phyloP scores from a whole-genome alignment of 2,797 vertebrate species.

The Gila robusta region DNA sequence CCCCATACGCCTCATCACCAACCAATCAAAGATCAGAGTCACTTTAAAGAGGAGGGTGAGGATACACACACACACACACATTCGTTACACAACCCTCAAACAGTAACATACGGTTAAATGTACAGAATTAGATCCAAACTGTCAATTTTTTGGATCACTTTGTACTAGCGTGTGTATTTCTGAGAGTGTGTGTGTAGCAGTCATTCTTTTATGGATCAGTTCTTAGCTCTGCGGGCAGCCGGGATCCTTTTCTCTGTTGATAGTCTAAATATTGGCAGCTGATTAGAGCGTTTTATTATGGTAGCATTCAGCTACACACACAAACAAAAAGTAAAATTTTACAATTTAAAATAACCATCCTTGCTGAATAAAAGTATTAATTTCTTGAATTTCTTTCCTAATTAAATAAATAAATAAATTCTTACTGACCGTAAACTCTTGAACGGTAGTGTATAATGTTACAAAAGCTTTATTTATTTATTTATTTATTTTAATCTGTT shows the following conservation, averaged over 20 bases:
- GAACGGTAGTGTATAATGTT: too few relatives aligned
- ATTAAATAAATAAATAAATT: too few relatives aligned
- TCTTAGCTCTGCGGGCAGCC: not conserved
- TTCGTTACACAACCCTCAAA: not conserved
- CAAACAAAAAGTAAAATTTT: not conserved
- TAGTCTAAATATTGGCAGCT: not conserved
- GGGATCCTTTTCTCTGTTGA: not conserved
- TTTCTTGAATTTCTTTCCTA: too few relatives aligned
- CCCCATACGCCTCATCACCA: slow-evolving; percentile 97
- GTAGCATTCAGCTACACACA: not conserved
- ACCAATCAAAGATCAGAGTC: slow-evolving; percentile 97
- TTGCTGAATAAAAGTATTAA: too few relatives aligned
- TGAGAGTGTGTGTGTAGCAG: not conserved
- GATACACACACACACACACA: not conserved
- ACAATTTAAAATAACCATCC: too few relatives aligned
- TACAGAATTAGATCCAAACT: not conserved
- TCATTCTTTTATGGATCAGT: not conserved
- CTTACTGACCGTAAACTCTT: too few relatives aligned
- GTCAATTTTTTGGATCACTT: not conserved
- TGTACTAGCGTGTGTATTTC: not conserved
- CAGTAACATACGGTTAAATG: not conserved
- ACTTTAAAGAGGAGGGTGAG: slow-evolving; percentile 97
- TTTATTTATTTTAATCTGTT: too few relatives aligned
- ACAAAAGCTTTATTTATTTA: too few relatives aligned
- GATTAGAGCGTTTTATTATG: not conserved